Base-by-base conservation (phyloP, 1,140 invertebrate species). In the Drosophila repleta region DNA sequence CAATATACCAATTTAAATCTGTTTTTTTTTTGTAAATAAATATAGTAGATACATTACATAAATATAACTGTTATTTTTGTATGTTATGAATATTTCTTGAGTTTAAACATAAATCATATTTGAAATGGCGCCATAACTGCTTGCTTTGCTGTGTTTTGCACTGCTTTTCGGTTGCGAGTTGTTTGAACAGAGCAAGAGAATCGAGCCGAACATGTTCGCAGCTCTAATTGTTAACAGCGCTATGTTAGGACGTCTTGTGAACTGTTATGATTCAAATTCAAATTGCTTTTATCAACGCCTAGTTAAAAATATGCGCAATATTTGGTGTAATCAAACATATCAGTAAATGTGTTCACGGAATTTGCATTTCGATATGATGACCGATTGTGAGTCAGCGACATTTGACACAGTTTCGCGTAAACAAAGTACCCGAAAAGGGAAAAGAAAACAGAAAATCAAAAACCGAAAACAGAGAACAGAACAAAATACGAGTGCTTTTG, bases 381-480 rank as follows among this genome's bases (percentile, higher is more conserved):
- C 45, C 11, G 11, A 29, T 49, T 69, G 29, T 85, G 81, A 83
- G 53, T 85, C 76, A 85, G 29, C 61, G 56, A 48, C 41, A 67
- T 45, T 69, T 76, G 65, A 61, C 49, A 69, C 48, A 70, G 61
- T 64, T 79, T 74, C n/a, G 46, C 43, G 77, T 87, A 81, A 85
- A 80, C 82, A 85, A 82, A 78, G 51, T 64, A 64, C 41, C 53
- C 37, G 52, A 37, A 57, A 65, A 46, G 26, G n/a, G 11, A 18
- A 24, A 24, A 21, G 45, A 46, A 11, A 46, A 21, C 7, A 2
- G 17, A 18, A 29, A 5, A 29, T n/a, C n/a, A n/a, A n/a, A n/a
- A n/a, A n/a, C n/a, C n/a, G n/a, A n/a, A n/a, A 18, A 18, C n/a
- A 20, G 18, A 20, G 10, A 46, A 20, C n/a, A 15, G 15, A 17